Percentiles rank a stretch among this genome's conserved stretches.
phyloP scores from a whole-genome alignment of 2,888 invertebrate species.

The Callosobruchus maculatus region DNA sequence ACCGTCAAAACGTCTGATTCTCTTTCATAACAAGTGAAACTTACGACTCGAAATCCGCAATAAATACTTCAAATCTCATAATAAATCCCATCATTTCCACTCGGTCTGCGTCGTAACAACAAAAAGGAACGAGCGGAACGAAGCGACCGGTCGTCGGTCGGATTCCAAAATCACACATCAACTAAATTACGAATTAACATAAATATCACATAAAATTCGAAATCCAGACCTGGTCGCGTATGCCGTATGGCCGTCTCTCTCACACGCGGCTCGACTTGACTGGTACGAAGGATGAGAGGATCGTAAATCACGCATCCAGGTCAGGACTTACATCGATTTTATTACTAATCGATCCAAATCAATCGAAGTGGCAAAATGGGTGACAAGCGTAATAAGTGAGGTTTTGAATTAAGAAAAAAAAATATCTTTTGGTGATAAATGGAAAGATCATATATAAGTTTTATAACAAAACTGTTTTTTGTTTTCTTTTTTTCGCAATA shows the following conservation, averaged over 20 bases:
- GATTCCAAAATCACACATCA: conserved; percentile 1
- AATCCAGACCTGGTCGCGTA: conserved; percentile 26
- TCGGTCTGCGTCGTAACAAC: not conserved
- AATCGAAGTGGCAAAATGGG: conserved; percentile 4
- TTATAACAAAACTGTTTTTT: too few relatives aligned
- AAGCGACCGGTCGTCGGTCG: not conserved
- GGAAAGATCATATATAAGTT: too few relatives aligned
- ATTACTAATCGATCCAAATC: not conserved
- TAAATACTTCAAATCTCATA: conserved; percentile 42
- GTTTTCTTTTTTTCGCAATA: too few relatives aligned
- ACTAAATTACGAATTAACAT: conserved; percentile 46
- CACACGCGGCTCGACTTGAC: conserved; percentile 38
- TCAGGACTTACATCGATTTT: conserved; percentile 4
- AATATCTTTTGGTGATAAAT: too few relatives aligned
- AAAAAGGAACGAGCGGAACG: not conserved
- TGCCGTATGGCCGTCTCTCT: conserved; percentile 9
- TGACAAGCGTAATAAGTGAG: too few relatives aligned
- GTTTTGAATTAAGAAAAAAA: too few relatives aligned
- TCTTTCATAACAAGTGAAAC: conserved; percentile 33
- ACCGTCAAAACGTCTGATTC: conserved; percentile 16
- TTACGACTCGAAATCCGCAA: conserved; percentile 42
- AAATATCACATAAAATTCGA: conserved; percentile 49
- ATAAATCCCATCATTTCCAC: conserved; percentile 40
- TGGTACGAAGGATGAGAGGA: conserved; percentile 48
- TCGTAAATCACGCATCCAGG: conserved; percentile 44